Conservation (phyloP, 2,113 vertebrate genomes). For the Cyanistes caeruleus region DNA sequence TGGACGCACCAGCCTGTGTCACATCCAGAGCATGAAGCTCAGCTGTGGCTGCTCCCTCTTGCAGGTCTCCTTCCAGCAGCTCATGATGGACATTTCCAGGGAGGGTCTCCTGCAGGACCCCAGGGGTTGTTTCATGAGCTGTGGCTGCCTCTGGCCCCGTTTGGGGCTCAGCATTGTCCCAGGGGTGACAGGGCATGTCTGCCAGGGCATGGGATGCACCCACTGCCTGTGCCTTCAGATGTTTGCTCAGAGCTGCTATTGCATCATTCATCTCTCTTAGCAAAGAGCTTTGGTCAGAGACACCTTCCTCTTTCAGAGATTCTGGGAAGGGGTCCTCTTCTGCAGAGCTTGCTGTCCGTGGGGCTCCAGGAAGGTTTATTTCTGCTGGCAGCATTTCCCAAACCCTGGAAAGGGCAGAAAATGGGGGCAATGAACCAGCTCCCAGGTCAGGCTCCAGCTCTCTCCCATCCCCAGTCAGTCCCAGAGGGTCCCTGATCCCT, state of each 20-base stretch:
- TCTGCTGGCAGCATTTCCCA: slow-evolving; percentile 13
- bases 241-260: slow-evolving; percentile 31
- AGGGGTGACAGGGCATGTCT: not conserved
- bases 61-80: not conserved
- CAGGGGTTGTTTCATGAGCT: not conserved
- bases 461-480: not conserved
- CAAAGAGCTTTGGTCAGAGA: slow-evolving; percentile 51
- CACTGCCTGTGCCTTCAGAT: not conserved
- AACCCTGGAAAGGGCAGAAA: slow-evolving; percentile 17
- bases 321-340: slow-evolving; percentile 56
- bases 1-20: not conserved
- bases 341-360: not conserved
- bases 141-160: fast-evolving
- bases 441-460: not conserved
- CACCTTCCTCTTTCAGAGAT: not conserved
- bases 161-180: not conserved
- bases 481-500: not conserved
- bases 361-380: not conserved
- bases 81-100: fast-evolving
- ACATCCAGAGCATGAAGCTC: not conserved
- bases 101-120: not conserved
- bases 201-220: not conserved
- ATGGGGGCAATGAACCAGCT: not conserved
- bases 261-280: slow-evolving; percentile 65
- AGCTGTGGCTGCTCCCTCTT: not conserved